Evolutionary conservation across 2,113 vertebrate species (phyloP).

Genomic region (Dasypus novemcinctus): DNA sequence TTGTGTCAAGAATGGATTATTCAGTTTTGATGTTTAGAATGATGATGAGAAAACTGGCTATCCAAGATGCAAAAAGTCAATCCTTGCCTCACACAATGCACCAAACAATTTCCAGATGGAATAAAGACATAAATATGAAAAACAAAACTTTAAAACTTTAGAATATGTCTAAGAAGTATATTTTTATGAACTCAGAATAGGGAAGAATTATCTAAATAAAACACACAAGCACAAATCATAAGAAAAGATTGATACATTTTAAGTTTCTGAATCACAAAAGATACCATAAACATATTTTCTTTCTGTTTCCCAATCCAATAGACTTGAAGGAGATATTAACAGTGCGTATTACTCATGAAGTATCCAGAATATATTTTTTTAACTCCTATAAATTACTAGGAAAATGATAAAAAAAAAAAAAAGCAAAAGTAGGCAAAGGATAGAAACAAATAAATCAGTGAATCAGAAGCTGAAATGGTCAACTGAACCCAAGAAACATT

Average conservation of each 20-base stretch:
- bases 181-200: conserved; percentile 20
- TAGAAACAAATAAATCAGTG: not conserved
- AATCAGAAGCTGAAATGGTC: not conserved
- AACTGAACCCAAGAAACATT: not conserved
- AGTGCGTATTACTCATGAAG: not conserved
- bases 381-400: not conserved
- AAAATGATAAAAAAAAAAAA: not conserved
- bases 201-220: not conserved
- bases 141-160: not conserved
- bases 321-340: not conserved
- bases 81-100: not conserved
- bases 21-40: not conserved
- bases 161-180: not conserved
- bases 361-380: not conserved
- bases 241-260: not conserved
- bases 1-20: not conserved
- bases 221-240: not conserved
- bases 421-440: not conserved
- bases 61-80: not conserved
- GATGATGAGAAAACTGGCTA: not conserved
- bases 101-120: not conserved
- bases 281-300: not conserved
- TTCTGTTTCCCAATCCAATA: not conserved
- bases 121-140: not conserved
- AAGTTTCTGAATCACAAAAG: not conserved